phyloP scores from a whole-genome alignment of 2,113 vertebrate species.

The Myxocyprinus asiaticus region DNA sequence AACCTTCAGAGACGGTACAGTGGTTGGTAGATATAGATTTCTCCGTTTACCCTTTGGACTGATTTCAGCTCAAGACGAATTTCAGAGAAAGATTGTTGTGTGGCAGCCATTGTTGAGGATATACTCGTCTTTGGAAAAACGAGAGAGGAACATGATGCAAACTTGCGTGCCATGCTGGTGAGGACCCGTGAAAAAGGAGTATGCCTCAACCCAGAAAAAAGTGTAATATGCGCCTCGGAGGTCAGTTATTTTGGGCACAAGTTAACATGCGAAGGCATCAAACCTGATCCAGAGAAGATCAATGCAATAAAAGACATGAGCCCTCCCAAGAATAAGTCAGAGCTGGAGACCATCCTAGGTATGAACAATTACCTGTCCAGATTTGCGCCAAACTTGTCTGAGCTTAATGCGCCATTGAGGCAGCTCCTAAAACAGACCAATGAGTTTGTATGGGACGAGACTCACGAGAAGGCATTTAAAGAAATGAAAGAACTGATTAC shows the following conservation, averaged over 20 bases:
- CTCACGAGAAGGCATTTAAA: no score
- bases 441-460: no score
- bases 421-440: no score
- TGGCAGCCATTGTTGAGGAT: slow-evolving; percentile 18
- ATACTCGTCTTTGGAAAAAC: slow-evolving; percentile 4
- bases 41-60: not conserved
- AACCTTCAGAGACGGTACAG: not conserved
- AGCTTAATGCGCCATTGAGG: no score
- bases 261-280: not conserved
- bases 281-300: not conserved
- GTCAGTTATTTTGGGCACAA: not conserved
- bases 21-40: not conserved
- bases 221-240: not conserved
- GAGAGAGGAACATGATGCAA: slow-evolving; percentile 20
- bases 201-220: not conserved
- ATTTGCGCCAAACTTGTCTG: not conserved
- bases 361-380: not conserved
- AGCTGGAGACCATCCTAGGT: no score
- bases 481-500: no score
- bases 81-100: not conserved
- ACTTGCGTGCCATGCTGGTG: slow-evolving; percentile 2
- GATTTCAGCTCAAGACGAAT: not conserved
- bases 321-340: not conserved
- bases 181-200: not conserved
- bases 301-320: not conserved